Evolutionary conservation across 2,113 vertebrate genomes (phyloP).

Genomic region (Solea senegalensis): DNA sequence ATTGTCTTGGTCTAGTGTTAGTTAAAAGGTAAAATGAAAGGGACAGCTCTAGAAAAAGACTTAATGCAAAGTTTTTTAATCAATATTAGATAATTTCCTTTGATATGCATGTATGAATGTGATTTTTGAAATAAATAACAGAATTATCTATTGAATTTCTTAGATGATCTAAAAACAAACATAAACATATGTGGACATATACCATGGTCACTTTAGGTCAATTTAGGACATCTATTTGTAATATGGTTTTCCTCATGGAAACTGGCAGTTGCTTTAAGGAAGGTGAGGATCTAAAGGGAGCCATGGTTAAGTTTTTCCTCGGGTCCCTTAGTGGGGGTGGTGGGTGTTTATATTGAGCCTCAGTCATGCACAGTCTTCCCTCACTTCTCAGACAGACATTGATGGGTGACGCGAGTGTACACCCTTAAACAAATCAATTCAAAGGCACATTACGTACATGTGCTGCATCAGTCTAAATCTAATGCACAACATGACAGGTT

Average conservation of each 20-base stretch:
- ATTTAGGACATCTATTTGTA: too few relatives aligned
- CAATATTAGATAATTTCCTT: too few relatives aligned
- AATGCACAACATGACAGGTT: conserved; percentile 30
- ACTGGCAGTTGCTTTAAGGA: background rate
- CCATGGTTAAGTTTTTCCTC: background rate
- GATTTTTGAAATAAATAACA: too few relatives aligned
- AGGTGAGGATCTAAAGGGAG: background rate
- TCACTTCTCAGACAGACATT: background rate
- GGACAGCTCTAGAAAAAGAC: too few relatives aligned
- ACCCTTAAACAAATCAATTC: conserved; percentile 29
- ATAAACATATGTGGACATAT: too few relatives aligned
- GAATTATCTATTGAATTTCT: too few relatives aligned
- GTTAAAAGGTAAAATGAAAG: too few relatives aligned
- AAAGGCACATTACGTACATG: conserved; percentile 11
- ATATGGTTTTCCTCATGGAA: background rate
- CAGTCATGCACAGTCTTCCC: background rate
- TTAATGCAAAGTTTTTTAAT: too few relatives aligned
- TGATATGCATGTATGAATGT: too few relatives aligned
- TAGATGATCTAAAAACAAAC: too few relatives aligned
- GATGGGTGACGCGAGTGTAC: background rate
- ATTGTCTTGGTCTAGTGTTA: too few relatives aligned
- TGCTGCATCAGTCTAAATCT: conserved; percentile 12
- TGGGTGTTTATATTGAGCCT: background rate
- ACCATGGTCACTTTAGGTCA: too few relatives aligned
- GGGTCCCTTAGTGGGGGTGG: background rate